phyloP scores from a whole-genome alignment of 2,113 vertebrate genomes.

The Silurus meridionalis region DNA sequence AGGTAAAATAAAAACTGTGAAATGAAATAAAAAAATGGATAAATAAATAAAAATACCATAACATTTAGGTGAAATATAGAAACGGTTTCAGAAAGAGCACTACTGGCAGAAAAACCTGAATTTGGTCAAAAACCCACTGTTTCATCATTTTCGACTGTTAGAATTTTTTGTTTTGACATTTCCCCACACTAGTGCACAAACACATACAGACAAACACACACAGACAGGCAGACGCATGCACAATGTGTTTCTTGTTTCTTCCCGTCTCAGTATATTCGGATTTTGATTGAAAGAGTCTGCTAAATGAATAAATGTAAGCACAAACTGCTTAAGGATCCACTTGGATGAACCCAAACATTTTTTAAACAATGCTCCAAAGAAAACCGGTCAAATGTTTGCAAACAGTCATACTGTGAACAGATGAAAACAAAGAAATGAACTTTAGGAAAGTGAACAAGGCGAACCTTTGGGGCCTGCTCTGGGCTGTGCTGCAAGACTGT shows the following conservation, averaged over 20 bases:
- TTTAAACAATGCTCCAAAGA: not conserved
- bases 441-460: not conserved
- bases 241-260: not conserved
- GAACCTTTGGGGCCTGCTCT: conserved; percentile 93
- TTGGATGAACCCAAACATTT: not conserved
- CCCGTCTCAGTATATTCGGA: not conserved
- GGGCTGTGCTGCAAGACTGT: conserved; percentile 93
- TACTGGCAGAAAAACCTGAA: not conserved
- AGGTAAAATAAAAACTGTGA: too few relatives aligned
- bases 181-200: too few relatives aligned
- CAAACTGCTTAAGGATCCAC: not conserved
- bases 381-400: not conserved
- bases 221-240: too few relatives aligned
- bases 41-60: not conserved
- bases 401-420: not conserved
- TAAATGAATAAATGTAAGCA: not conserved
- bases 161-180: too few relatives aligned
- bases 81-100: not conserved
- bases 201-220: too few relatives aligned
- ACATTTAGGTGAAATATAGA: not conserved
- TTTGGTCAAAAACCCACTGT: not conserved
- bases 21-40: too few relatives aligned
- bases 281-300: not conserved
- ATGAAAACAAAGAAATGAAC: not conserved
- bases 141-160: not conserved